A percentile compares a stretch with the other conserved stretches of the same genome.
Evolutionary conservation across 2,797 vertebrate species (phyloP).

Genomic region (Falco cherrug): DNA sequence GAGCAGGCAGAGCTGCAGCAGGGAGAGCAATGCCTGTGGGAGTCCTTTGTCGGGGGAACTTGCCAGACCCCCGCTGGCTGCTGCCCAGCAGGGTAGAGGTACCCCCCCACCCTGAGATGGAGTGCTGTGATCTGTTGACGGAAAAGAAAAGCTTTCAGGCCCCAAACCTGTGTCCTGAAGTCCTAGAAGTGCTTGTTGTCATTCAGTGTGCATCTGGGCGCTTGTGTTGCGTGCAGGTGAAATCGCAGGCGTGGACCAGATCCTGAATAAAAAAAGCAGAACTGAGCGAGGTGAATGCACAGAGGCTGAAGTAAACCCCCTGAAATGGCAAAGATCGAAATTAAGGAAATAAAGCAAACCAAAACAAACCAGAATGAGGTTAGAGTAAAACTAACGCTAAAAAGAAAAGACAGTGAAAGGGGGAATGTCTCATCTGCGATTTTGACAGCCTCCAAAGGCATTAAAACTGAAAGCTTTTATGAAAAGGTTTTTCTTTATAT

Average conservation of each 20-base stretch:
- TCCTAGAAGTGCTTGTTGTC: neutral
- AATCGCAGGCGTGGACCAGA: neutral
- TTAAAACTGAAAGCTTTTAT: neutral
- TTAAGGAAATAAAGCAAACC: neutral
- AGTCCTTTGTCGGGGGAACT: neutral
- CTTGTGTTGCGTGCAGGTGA: neutral
- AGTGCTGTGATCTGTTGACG: neutral
- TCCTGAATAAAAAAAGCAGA: neutral
- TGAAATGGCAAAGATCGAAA: neutral
- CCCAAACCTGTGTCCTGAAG: neutral
- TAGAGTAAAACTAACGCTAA: neutral
- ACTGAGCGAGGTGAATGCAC: neutral
- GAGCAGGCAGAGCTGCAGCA: neutral
- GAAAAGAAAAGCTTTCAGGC: neutral
- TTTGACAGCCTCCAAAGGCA: neutral
- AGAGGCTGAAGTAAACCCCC: neutral
- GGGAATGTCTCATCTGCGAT: neutral
- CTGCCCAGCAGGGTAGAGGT: neutral
- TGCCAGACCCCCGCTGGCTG: accelerated
- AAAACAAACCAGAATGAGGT: conserved; percentile 11
- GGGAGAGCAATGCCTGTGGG: neutral
- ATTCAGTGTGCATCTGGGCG: neutral
- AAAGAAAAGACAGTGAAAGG: neutral
- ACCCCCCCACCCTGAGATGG: accelerated
- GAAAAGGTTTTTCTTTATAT: neutral